These are phyloP conservation scores for Diplogasteroides magnus DNA, from an alignment of 1,140 invertebrate species.

Conservation along the genomic window DNA sequence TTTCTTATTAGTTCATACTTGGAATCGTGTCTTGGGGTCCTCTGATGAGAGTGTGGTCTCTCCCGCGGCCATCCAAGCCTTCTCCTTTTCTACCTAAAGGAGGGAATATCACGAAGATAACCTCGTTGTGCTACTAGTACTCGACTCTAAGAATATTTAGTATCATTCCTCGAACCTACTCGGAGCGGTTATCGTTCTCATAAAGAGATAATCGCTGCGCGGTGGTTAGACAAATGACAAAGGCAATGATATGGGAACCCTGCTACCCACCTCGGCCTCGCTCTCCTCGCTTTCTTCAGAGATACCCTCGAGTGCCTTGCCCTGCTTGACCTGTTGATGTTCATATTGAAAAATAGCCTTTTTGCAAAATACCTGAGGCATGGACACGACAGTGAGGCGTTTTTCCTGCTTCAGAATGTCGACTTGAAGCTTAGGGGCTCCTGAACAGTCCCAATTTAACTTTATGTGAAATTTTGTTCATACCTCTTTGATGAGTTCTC, in stretches of 20 bases:
- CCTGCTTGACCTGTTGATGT: conserved; percentile 6
- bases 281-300: conserved; percentile 44
- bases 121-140: too few relatives aligned
- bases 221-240: too few relatives aligned
- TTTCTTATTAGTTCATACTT: too few relatives aligned
- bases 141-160: too few relatives aligned
- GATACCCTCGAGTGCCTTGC: conserved; percentile 40
- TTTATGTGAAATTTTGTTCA: too few relatives aligned
- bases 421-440: conserved; percentile 47
- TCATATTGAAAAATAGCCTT: too few relatives aligned
- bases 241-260: too few relatives aligned
- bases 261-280: conserved; percentile 30
- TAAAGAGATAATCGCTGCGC: too few relatives aligned
- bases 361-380: conserved; percentile 51
- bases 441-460: conserved; percentile 19
- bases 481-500: conserved; percentile 42
- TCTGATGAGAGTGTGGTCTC: conserved; percentile 27
- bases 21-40: conserved; percentile 44
- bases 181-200: too few relatives aligned
- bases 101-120: too few relatives aligned
- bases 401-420: conserved; percentile 37
- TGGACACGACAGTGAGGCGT: conserved; percentile 40
- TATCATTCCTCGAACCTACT: too few relatives aligned
- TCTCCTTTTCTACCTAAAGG: conserved; percentile 9
- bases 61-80: neutral